These are phyloP conservation scores for Lycocerus yunnanus DNA, from an alignment of 2,888 invertebrate species.

Conservation along the genomic window DNA sequence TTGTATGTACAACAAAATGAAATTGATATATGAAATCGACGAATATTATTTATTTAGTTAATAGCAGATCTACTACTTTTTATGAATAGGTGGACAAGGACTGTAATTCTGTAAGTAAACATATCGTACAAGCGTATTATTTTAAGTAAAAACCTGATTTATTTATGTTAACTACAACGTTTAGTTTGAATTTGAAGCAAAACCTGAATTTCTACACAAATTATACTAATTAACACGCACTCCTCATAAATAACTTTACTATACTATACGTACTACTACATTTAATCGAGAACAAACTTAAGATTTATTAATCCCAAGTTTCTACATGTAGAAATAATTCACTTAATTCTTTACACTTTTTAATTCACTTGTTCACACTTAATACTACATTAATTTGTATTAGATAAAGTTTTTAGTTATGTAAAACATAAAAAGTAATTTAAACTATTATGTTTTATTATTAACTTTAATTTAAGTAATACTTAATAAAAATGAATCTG, in stretches of 20 bases:
- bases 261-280: neutral
- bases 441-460: too few relatives aligned
- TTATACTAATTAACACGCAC: slow-evolving; percentile 2
- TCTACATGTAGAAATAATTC: neutral
- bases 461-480: too few relatives aligned
- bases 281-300: neutral
- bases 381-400: too few relatives aligned
- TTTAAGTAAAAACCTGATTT: neutral
- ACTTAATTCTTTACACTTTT: neutral
- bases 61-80: neutral
- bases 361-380: neutral
- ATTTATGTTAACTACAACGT: neutral
- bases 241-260: neutral
- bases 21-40: too few relatives aligned
- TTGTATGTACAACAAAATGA: too few relatives aligned
- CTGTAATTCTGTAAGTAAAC: neutral
- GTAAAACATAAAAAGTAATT: too few relatives aligned
- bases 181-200: neutral
- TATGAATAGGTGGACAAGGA: neutral
- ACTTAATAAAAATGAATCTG: too few relatives aligned
- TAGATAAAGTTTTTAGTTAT: too few relatives aligned
- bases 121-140: neutral
- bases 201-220: neutral
- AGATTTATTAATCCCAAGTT: slow-evolving; percentile 1
- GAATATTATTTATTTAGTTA: neutral